phyloP scores from a whole-genome alignment of 2,888 invertebrate genomes.

The Apodemia mormo region DNA sequence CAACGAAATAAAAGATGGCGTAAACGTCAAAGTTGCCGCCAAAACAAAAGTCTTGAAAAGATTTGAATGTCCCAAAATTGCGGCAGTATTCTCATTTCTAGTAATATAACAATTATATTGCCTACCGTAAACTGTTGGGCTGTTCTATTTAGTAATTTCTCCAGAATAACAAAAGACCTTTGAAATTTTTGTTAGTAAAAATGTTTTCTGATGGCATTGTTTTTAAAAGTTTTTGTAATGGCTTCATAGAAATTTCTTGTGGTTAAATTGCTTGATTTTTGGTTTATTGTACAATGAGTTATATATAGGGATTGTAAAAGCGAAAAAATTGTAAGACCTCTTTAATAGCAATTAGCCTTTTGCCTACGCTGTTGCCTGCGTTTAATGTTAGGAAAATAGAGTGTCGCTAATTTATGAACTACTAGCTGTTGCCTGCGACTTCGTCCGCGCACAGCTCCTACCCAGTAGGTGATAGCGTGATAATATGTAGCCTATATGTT shows the following conservation, averaged over 20 bases:
- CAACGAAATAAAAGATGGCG: constrained; percentile 21
- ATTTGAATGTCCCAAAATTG: constrained; percentile 51
- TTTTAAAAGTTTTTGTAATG: not conserved
- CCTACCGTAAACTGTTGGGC: constrained; percentile 63
- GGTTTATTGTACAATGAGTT: constrained; percentile 29
- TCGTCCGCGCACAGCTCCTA: too few species aligned
- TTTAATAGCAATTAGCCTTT: too few species aligned
- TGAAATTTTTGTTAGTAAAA: constrained; percentile 32
- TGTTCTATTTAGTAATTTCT: constrained; percentile 55
- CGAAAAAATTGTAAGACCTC: not conserved
- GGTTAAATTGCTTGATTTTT: constrained; percentile 20
- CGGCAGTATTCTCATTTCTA: constrained; percentile 57
- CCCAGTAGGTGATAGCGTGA: too few species aligned
- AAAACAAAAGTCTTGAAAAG: constrained; percentile 35
- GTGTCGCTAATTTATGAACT: too few species aligned
- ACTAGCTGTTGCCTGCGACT: too few species aligned
- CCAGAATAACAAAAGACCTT: constrained; percentile 25
- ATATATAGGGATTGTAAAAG: constrained; percentile 21
- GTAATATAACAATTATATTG: constrained; percentile 63
- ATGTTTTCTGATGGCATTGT: constrained; percentile 28
- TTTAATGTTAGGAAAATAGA: too few species aligned
- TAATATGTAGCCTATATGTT: too few species aligned
- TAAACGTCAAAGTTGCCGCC: constrained; percentile 37
- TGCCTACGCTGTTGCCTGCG: too few species aligned
- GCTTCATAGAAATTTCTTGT: constrained; percentile 4